Evolutionary conservation across 2,888 invertebrate genomes (phyloP).

Genomic region (Tridacna crocea): DNA sequence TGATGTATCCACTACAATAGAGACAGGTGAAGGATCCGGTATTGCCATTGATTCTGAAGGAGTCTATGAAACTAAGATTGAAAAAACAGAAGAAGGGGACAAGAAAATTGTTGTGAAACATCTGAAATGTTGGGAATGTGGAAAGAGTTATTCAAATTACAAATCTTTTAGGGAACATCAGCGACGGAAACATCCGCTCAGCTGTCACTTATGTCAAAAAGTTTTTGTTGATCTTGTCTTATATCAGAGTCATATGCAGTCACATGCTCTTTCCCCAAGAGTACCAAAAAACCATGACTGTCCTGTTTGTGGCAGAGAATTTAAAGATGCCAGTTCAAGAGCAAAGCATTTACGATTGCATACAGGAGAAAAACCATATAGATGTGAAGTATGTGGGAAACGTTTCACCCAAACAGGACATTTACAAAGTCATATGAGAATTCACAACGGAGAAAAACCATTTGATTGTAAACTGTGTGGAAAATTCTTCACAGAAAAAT

Average conservation of each 20-base stretch:
- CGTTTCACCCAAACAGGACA: constrained; percentile 63
- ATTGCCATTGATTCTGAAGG: constrained; percentile 9
- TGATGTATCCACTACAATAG: not conserved
- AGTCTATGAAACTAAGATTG: constrained; percentile 14
- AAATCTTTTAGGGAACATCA: constrained; percentile 59
- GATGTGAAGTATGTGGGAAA: constrained; percentile 61
- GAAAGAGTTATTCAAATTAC: constrained; percentile 52
- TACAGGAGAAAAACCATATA: constrained; percentile 62
- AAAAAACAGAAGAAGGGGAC: constrained; percentile 7
- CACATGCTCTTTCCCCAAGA: constrained; percentile 34
- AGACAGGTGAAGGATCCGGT: constrained; percentile 5
- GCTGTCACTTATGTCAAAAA: constrained; percentile 55
- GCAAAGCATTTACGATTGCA: constrained; percentile 61
- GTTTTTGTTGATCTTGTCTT: constrained; percentile 51
- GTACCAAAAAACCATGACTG: constrained; percentile 55
- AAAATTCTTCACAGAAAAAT: constrained; percentile 60
- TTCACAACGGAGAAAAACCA: constrained; percentile 61
- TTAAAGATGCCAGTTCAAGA: constrained; percentile 61
- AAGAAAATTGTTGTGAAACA: constrained; percentile 33
- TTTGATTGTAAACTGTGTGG: constrained; percentile 61
- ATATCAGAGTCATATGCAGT: constrained; percentile 57
- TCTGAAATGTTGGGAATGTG: constrained; percentile 55
- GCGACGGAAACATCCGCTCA: constrained; percentile 57
- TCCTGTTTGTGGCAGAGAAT: constrained; percentile 60
- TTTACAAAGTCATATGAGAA: constrained; percentile 60